Base-by-base conservation (phyloP, 2,797 vertebrate species). In the Numenius phaeopus region DNA sequence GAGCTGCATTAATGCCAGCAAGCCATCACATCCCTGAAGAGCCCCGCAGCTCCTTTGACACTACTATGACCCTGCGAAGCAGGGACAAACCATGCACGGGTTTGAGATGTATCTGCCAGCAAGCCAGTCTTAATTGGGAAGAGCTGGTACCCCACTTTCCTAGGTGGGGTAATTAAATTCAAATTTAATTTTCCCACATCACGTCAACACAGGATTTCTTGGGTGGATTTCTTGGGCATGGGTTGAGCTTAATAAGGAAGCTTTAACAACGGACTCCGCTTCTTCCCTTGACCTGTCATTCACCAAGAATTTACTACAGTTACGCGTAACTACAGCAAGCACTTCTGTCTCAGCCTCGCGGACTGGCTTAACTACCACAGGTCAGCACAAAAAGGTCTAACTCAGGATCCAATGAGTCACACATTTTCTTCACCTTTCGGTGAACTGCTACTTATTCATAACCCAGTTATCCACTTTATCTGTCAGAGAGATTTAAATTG, bases 381-480 rank as follows among this genome's bases (percentile, higher is more conserved):
- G 79, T 88, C 89, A 93, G 92, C 83, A 86, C 58, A 83, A 88
- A 95, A 92, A 80, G 27, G 54, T 85, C 70, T 83, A 91, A 78
- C 64, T 89, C 76, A 11, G 54, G 69, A 96, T 72, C 37, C 85
- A 95, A 10, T 61, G 78, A 95, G 79, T 96, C 92, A 95, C 55
- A 44, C 5, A 18, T 83, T 96, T 96, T 91, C 88, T 91, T 96
- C 94, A 95, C 85, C 94, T 94, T 96, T 84, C 88, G 42, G 50
- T 96, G 97, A 97, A 94, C 96, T 97, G 90, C 81, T 91, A 70
- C 87, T 94, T 96, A 95, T 59, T 95, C 72, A 80, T 95, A 92
- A 94, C 91, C 66, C 89, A 93, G 83, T 94, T 94, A 95, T 47
- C 87, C 73, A 73, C 84, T 91, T 87, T 78, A 93, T 57, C 81